These are phyloP conservation scores for Philotrypesis tridentata DNA, from an alignment of 1,140 invertebrate genomes.

Conservation along the genomic window DNA sequence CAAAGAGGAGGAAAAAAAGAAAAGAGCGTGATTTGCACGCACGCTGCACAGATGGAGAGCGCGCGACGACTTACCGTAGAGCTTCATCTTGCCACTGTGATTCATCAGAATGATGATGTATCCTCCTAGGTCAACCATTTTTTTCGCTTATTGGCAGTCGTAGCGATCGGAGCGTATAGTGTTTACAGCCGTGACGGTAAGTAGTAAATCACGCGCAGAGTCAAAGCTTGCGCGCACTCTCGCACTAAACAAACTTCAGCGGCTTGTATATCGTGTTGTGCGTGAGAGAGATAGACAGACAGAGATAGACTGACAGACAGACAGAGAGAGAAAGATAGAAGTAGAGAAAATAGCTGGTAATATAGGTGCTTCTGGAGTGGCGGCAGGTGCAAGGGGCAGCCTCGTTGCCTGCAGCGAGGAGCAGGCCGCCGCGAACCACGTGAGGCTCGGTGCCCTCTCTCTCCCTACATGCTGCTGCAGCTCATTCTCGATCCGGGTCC, in stretches of 20 bases:
- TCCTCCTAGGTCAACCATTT: constrained; percentile 93
- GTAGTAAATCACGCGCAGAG: not conserved
- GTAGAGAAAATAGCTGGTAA: too few species aligned
- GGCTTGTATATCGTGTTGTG: too few species aligned
- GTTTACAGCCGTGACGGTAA: not conserved
- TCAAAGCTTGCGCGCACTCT: constrained; percentile 40
- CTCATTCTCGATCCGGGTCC: not conserved
- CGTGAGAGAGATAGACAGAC: too few species aligned
- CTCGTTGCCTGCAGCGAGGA: not conserved
- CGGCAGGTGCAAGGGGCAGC: not conserved
- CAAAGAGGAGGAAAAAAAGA: not conserved
- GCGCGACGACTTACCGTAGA: constrained; percentile 93
- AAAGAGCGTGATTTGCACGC: constrained; percentile 21
- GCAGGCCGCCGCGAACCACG: not conserved
- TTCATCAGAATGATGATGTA: constrained; percentile 97
- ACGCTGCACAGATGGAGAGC: too few species aligned
- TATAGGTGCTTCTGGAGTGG: not conserved
- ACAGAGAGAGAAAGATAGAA: too few species aligned
- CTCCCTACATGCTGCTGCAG: not conserved
- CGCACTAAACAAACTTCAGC: constrained; percentile 34
- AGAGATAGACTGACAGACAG: too few species aligned
- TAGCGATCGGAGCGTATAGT: too few species aligned
- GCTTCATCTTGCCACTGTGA: constrained; percentile 94
- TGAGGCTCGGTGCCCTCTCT: not conserved
- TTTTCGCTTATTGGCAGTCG: constrained; percentile 49